Evolutionary conservation across 2,113 vertebrate species (phyloP), one percentile per base, ranked within the genome.

Genomic region (Andinoacara biseriatus): DNA sequence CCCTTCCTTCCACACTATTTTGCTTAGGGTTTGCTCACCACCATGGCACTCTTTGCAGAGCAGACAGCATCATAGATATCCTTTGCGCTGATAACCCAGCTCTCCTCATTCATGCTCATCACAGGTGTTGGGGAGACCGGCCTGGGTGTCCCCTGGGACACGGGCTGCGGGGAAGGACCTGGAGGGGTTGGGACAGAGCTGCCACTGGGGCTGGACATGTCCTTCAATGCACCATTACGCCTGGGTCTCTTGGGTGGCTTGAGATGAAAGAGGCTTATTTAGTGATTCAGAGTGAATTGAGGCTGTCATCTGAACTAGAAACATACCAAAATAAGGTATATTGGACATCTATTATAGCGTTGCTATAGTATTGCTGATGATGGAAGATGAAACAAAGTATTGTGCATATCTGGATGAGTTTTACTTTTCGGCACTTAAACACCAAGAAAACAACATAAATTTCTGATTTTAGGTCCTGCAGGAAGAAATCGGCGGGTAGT

Each of bases 1-100:
- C 75, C 67, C 76, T 69, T 76, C 43, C 60, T 29, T 38, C 38
- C 14, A 9, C 52, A 38, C 43, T 58, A 40, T 52, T 76, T 17
- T 40, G 46, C 43, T 83, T n/a, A 69, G 54, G 14, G 33, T 78
- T 82, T 86, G 75, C 95, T 96, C 90, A 97, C 97, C 96, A 96
- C 94, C 74, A 96, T 90, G 18, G 96, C 96, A 29, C 90, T 94
- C 87, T 94, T 96, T 85, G 95, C 97, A 18, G 90, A 92, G 82
- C 67, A 77, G 81, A 98, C 89, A 17, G 97, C 97, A 74, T 96
- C 94, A 31, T 96, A 97, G 80, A 98, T 95, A 67, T 96, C 79
- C 81, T 67, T 89, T 56, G 87, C 84, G 78, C 74, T 87, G 33
- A 86, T 76, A 17, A 76, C 81, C 7, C 26, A 65, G 62, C 13